These are phyloP conservation scores for Hermaeophaga mercurialis DNA, from an alignment of 2,888 invertebrate genomes.

Conservation along the genomic window DNA sequence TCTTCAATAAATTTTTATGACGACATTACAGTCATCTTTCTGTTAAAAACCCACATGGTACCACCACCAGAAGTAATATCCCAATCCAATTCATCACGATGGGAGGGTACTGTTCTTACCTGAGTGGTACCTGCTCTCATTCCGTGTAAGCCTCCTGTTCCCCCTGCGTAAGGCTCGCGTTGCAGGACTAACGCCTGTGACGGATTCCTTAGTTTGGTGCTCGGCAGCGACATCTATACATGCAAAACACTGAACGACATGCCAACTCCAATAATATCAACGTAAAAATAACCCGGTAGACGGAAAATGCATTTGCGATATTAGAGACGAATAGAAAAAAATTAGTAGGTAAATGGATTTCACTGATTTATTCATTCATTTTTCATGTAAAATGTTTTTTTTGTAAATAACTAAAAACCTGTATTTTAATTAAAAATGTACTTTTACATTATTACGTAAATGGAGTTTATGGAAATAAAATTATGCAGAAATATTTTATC, in stretches of 20 bases:
- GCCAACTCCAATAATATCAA: constrained; percentile 17
- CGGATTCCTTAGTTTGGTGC: constrained; percentile 45
- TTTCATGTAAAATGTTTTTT: no score
- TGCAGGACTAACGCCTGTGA: constrained; percentile 56
- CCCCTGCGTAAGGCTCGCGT: constrained; percentile 64
- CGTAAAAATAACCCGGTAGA: constrained; percentile 15
- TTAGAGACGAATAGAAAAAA: no score
- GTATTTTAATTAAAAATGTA: no score
- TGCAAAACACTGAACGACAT: constrained; percentile 42
- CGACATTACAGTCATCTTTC: background rate
- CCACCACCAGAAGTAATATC: background rate
- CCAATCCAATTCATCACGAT: background rate
- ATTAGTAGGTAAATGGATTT: no score
- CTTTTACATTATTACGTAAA: no score
- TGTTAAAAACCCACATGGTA: background rate
- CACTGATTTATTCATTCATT: no score
- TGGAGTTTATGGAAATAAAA: background rate
- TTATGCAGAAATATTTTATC: background rate
- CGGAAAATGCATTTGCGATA: constrained; percentile 27
- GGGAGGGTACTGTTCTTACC: constrained; percentile 76
- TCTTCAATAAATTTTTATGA: no score
- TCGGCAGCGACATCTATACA: constrained; percentile 51
- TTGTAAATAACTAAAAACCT: no score
- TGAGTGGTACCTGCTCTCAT: constrained; percentile 95
- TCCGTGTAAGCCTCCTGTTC: constrained; percentile 87